Base-by-base conservation (phyloP, 2,797 vertebrate genomes). In the Sternarchorhynchus goeldii region DNA sequence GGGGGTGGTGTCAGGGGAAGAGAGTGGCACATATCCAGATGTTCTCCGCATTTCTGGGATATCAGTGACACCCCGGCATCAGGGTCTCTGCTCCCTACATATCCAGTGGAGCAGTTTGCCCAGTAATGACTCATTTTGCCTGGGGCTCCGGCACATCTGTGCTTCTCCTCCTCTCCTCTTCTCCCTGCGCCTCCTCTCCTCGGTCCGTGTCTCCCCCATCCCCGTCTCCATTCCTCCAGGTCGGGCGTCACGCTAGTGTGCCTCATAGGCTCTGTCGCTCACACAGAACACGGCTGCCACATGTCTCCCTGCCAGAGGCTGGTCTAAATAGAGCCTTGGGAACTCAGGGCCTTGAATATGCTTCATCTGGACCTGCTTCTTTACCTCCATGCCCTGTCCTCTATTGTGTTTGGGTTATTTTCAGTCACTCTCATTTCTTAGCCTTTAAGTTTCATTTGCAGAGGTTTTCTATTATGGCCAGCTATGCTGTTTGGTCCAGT, bases 81-180 rank as follows among this genome's bases (percentile, higher is more conserved):
- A 69, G 72, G 74, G 85, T 79, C 85, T 79, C 79, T 87, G 45
- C 86, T 83, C 71, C 82, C 75, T 74, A 83, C 58, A 83, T 86
- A 85, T 87, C 84, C 88, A 89, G 84, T 82, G 84, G 84, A 87
- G 88, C 91, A 89, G 90, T 92, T 93, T 93, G 92, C 90, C 89
- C 90, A 86, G 85, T 94, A 93, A 93, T 94, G 92, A 92, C 90
- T 94, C 89, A 87, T 91, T 90, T 90, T 67, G 92, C 93, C 92
- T 73, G 84, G 89, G 91, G 92, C 92, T 89, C 86, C 80, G 62
- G 84, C 90, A 91, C 92, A 92, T 93, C 92, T 94, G 91, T 89
- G 91, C 78, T 81, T 88, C 45, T 50, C 78, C 81, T 86, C 86
- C 87, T 88, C 86, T 85, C 86, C 25, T 10, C 25, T 4, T 31